Percentiles rank a stretch among this genome's conserved stretches.
These are phyloP conservation scores for Frankliniella intonsa DNA, from an alignment of 2,888 invertebrate genomes.

Conservation along the genomic window DNA sequence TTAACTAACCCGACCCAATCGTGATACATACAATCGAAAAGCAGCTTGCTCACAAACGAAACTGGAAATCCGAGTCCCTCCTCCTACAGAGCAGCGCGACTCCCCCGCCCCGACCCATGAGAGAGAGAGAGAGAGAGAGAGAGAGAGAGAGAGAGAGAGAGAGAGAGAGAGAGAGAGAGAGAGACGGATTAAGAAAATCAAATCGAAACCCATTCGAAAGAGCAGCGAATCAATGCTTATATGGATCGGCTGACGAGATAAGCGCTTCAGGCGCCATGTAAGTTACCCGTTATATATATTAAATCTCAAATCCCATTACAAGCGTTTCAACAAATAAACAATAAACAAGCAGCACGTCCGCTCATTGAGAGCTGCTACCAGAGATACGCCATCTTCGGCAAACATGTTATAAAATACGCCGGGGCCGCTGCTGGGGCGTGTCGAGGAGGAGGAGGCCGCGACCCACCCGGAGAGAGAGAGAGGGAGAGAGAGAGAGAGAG, in stretches of 20 bases:
- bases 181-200: background rate
- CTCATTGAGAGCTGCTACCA: background rate
- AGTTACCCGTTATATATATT: slow-evolving; percentile 22
- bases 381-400: slow-evolving; percentile 26
- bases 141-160: too few relatives aligned
- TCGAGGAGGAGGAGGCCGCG: background rate
- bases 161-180: too few relatives aligned
- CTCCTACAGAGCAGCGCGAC: too few relatives aligned
- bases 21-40: too few relatives aligned
- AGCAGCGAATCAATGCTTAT: background rate
- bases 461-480: background rate
- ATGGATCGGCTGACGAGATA: background rate
- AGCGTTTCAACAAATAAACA: slow-evolving; percentile 25
- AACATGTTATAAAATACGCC: background rate
- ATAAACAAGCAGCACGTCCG: background rate
- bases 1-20: too few relatives aligned
- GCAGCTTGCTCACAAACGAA: too few relatives aligned
- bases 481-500: too few relatives aligned
- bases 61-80: too few relatives aligned
- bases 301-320: slow-evolving; percentile 25
- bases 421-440: background rate
- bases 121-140: too few relatives aligned
- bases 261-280: background rate
- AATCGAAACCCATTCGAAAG: background rate
- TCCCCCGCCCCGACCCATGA: too few relatives aligned